These are phyloP conservation scores for Rallus crepitans DNA, from an alignment of 2,797 vertebrate species.

Conservation along the genomic window DNA sequence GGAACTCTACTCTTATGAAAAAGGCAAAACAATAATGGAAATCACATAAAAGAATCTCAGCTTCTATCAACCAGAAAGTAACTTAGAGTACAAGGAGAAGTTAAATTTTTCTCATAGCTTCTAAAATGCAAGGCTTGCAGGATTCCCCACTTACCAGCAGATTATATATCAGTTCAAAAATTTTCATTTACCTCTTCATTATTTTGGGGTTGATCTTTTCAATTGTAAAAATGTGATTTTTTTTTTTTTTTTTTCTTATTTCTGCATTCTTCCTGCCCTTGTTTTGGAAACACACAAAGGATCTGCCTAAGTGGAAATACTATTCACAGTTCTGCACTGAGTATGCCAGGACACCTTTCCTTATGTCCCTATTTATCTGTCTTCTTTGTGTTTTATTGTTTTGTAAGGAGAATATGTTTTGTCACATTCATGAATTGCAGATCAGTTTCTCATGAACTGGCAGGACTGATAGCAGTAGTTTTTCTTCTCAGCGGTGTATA, in stretches of 20 bases:
- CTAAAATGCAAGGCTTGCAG: neutral
- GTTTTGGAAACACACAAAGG: neutral
- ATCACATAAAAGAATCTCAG: neutral
- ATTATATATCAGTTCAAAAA: neutral
- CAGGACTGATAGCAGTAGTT: constrained; percentile 35
- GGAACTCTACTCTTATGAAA: neutral
- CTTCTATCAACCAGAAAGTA: neutral
- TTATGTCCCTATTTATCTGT: neutral
- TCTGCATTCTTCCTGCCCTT: neutral
- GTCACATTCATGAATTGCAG: constrained; percentile 56
- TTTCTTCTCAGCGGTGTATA: constrained; percentile 31
- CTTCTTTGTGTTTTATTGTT: constrained; percentile 25
- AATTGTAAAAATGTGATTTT: neutral
- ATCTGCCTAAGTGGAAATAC: neutral
- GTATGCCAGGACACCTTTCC: neutral
- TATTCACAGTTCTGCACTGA: neutral
- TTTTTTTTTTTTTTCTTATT: neutral
- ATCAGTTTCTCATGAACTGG: constrained; percentile 45
- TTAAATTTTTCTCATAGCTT: neutral
- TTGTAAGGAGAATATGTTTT: constrained; percentile 32
- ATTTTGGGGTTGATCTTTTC: neutral
- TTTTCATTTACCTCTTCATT: neutral
- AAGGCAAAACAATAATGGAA: neutral
- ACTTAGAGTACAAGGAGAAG: neutral
- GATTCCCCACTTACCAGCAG: neutral